Conservation (phyloP, 2,113 vertebrate species). For the Leptobrachium leishanense region DNA sequence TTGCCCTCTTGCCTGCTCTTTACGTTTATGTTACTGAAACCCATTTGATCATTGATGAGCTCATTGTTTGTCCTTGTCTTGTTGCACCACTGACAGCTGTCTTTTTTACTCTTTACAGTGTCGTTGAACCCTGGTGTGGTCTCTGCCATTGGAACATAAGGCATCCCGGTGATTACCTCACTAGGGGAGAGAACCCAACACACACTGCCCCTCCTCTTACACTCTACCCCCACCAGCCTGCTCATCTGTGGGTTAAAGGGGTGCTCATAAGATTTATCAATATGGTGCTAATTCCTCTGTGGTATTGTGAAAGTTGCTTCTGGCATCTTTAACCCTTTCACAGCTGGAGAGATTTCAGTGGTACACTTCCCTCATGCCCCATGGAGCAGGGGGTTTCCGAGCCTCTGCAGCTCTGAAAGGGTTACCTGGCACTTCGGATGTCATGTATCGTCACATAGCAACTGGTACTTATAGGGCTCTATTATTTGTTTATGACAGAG, state of each 20-base stretch:
- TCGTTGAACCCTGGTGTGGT: conserved; percentile 31
- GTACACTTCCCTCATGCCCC: not conserved
- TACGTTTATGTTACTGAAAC: no score
- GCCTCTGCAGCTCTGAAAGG: conserved; percentile 31
- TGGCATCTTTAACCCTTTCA: conserved; percentile 33
- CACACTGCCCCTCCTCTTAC: conserved; percentile 38
- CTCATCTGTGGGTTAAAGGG: conserved; percentile 4
- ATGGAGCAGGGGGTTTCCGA: not conserved
- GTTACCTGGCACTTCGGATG: conserved; percentile 14
- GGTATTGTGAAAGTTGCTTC: conserved; percentile 15
- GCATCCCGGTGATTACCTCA: conserved; percentile 21
- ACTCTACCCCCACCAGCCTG: conserved; percentile 14
- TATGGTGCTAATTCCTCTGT: conserved; percentile 46
- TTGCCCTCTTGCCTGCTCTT: no score
- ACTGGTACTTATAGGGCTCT: conserved; percentile 8
- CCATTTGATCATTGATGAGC: no score
- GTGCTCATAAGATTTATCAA: conserved; percentile 39
- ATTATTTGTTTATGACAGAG: not conserved
- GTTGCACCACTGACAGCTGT: not conserved
- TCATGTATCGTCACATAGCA: not conserved
- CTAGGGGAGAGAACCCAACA: conserved; percentile 33
- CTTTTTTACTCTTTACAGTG: conserved; percentile 8
- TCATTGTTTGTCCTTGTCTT: no score
- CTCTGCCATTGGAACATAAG: conserved; percentile 44
- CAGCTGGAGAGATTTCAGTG: conserved; percentile 4